Conservation (phyloP, 2,113 vertebrate species). For the Coptodon bakossiorum region DNA sequence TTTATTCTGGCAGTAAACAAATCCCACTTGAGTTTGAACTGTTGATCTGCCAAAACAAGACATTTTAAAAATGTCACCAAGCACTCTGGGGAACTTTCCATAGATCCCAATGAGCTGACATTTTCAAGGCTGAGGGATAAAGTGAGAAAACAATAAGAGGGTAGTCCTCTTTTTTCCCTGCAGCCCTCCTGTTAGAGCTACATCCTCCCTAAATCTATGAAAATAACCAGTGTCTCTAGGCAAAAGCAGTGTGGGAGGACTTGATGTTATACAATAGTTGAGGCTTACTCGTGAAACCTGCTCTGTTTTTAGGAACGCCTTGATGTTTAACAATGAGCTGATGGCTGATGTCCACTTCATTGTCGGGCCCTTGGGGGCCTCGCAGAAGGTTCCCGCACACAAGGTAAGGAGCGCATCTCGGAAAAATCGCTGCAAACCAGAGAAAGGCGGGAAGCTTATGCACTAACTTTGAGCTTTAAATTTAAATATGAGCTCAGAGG, state of each 20-base stretch:
- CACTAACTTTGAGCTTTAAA: neutral
- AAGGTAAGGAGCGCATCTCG: slow-evolving; percentile 76
- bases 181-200: neutral
- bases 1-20: neutral
- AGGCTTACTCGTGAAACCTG: neutral
- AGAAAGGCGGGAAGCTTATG: neutral
- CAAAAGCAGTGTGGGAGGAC: slow-evolving; percentile 22
- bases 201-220: neutral
- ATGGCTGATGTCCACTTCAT: slow-evolving; percentile 98
- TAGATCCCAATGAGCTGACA: neutral
- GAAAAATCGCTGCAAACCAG: neutral
- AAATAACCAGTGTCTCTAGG: slow-evolving; percentile 31
- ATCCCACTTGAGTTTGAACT: neutral
- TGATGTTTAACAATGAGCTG: slow-evolving; percentile 98
- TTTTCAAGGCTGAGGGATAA: neutral
- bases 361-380: slow-evolving; percentile 81
- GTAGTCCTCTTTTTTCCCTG: neutral
- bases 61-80: neutral
- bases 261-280: slow-evolving; percentile 11
- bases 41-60: neutral
- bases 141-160: neutral
- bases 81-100: neutral
- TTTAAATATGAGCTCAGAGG: neutral
- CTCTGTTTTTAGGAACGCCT: slow-evolving; percentile 80
- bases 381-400: slow-evolving; percentile 88